These are phyloP conservation scores for Stenolophus ochropezus DNA, from an alignment of 2,888 invertebrate species.

Conservation along the genomic window DNA sequence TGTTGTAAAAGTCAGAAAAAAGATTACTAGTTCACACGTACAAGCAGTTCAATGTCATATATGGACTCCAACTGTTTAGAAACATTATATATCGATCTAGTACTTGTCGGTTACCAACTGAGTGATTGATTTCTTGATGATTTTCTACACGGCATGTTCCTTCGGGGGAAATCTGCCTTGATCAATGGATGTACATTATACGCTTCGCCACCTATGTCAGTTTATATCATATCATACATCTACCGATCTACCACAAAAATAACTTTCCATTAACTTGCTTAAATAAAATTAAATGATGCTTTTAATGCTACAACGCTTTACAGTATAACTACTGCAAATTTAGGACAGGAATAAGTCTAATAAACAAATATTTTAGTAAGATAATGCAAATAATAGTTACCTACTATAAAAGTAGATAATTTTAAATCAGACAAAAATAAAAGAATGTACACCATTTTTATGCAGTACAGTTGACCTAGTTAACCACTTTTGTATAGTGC, in stretches of 20 bases:
- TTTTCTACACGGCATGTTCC: not conserved
- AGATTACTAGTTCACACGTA: not conserved
- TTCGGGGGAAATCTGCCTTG: not conserved
- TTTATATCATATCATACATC: not conserved
- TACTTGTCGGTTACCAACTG: not conserved
- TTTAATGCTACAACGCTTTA: too few relatives aligned
- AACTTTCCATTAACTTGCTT: not conserved
- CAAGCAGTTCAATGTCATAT: not conserved
- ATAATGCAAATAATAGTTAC: too few relatives aligned
- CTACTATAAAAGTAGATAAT: too few relatives aligned
- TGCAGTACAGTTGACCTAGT: too few relatives aligned
- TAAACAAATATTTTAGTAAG: too few relatives aligned
- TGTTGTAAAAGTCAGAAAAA: not conserved
- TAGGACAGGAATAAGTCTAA: too few relatives aligned
- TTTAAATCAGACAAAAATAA: too few relatives aligned
- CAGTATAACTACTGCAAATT: too few relatives aligned
- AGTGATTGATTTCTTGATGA: conserved; percentile 5
- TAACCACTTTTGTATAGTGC: too few relatives aligned
- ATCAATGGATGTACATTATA: not conserved
- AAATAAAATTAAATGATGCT: not conserved
- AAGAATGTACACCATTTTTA: too few relatives aligned
- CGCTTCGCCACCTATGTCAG: not conserved
- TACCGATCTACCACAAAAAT: not conserved
- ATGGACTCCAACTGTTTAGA: not conserved
- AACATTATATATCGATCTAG: not conserved